phyloP scores from a whole-genome alignment of 2,113 vertebrate genomes.

The Syrmaticus mikado region DNA sequence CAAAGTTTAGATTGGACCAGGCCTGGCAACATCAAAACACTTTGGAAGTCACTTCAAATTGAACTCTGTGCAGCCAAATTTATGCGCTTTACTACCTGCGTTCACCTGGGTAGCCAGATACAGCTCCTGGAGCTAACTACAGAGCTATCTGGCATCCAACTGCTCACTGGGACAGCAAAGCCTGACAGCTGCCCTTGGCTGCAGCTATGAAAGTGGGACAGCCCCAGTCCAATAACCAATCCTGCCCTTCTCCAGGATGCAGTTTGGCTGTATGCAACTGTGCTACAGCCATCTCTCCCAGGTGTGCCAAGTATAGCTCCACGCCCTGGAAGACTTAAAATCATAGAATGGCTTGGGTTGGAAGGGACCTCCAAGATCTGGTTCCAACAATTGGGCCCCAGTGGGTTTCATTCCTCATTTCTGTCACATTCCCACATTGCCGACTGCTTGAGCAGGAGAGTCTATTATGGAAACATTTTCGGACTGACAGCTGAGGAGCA shows the following conservation, averaged over 20 bases:
- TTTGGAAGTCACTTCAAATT: accelerated
- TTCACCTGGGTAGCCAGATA: not conserved
- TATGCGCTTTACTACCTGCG: not conserved
- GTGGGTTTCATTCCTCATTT: not conserved
- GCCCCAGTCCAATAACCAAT: not conserved
- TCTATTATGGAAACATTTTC: not conserved
- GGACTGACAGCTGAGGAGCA: not conserved
- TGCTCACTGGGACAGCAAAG: not conserved
- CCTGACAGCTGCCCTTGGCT: not conserved
- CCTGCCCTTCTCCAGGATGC: not conserved
- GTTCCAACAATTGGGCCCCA: not conserved
- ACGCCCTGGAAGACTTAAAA: accelerated
- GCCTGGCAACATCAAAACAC: not conserved
- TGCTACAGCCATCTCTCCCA: not conserved
- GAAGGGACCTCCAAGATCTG: too few species aligned
- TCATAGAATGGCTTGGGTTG: too few species aligned
- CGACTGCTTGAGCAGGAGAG: accelerated
- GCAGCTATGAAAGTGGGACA: not conserved
- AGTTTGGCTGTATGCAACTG: accelerated
- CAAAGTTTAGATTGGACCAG: not conserved
- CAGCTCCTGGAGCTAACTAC: not conserved
- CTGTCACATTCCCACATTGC: not conserved
- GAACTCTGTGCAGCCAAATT: not conserved
- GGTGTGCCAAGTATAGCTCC: not conserved
- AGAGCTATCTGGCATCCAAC: too few species aligned